Percentiles rank a stretch among this genome's conserved stretches.
phyloP scores from a whole-genome alignment of 92 coral and sea anemone species.

The Palythoa grandis region DNA sequence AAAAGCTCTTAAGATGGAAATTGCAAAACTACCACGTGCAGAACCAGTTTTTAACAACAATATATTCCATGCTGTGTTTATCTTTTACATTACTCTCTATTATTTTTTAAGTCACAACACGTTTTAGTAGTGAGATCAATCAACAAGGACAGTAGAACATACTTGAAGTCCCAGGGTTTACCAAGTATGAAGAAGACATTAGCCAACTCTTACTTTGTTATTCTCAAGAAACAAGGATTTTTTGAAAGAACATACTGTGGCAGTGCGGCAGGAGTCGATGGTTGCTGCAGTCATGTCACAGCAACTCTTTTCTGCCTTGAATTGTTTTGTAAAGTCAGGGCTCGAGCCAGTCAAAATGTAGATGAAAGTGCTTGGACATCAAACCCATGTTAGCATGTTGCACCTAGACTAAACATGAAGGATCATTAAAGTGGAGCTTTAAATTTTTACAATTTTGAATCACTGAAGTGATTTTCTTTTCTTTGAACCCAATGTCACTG shows the following conservation, averaged over 20 bases:
- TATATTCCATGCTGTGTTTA: neutral
- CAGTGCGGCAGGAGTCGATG: slow-evolving; percentile 50
- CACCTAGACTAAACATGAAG: too few relatives aligned
- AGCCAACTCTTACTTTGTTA: slow-evolving; percentile 39
- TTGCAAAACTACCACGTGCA: neutral
- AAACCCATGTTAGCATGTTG: too few relatives aligned
- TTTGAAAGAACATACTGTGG: slow-evolving; percentile 51
- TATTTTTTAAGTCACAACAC: slow-evolving; percentile 44
- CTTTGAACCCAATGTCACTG: too few relatives aligned
- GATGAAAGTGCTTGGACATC: slow-evolving; percentile 18
- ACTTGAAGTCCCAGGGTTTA: slow-evolving; percentile 51
- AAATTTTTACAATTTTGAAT: too few relatives aligned
- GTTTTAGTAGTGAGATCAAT: slow-evolving; percentile 20
- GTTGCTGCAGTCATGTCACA: slow-evolving; percentile 55
- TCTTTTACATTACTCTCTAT: too few relatives aligned
- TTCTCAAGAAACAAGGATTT: slow-evolving; percentile 18
- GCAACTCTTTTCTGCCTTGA: slow-evolving; percentile 53
- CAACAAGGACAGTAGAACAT: slow-evolving; percentile 38
- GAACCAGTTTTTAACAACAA: neutral
- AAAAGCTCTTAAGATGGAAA: neutral
- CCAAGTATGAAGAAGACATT: slow-evolving; percentile 51
- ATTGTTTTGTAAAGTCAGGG: slow-evolving; percentile 37
- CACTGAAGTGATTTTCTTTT: too few relatives aligned
- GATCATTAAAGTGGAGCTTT: too few relatives aligned
- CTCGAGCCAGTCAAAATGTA: slow-evolving; percentile 5